Percentiles rank a stretch among this genome's conserved stretches.
Conservation (phyloP, 2,797 vertebrate genomes). For the Sylvia borin region DNA sequence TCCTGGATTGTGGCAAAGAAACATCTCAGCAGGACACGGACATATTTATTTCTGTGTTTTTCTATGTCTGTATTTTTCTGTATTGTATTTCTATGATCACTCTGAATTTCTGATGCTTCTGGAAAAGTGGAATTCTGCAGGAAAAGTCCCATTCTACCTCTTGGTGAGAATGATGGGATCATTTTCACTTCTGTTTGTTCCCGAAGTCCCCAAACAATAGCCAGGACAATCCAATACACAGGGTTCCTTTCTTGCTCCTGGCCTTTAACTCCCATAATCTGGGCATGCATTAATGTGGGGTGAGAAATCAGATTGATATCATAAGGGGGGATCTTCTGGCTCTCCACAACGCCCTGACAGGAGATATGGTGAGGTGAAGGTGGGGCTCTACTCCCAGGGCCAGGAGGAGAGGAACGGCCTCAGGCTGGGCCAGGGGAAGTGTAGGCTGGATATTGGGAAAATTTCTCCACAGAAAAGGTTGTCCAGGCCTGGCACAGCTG, state of each 20-base stretch:
- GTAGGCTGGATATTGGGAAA: background rate
- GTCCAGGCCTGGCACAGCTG: background rate
- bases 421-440: background rate
- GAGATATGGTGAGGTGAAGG: background rate
- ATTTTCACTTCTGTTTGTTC: background rate
- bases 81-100: background rate
- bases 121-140: background rate
- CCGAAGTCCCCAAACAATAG: background rate
- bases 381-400: accelerated
- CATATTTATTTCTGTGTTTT: background rate
- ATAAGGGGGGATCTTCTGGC: background rate
- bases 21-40: background rate
- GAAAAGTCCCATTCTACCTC: background rate
- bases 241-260: background rate
- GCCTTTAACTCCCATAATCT: background rate
- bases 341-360: background rate
- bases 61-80: background rate
- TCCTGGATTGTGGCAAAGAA: accelerated
- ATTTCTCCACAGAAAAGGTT: background rate
- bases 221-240: background rate
- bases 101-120: background rate
- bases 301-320: background rate
- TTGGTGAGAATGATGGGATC: background rate
- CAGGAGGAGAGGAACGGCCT: background rate
- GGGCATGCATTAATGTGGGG: background rate